Evolutionary conservation across 2,888 invertebrate genomes (phyloP), one percentile per base, ranked within the genome.

Genomic region (Cynaeus angustus): DNA sequence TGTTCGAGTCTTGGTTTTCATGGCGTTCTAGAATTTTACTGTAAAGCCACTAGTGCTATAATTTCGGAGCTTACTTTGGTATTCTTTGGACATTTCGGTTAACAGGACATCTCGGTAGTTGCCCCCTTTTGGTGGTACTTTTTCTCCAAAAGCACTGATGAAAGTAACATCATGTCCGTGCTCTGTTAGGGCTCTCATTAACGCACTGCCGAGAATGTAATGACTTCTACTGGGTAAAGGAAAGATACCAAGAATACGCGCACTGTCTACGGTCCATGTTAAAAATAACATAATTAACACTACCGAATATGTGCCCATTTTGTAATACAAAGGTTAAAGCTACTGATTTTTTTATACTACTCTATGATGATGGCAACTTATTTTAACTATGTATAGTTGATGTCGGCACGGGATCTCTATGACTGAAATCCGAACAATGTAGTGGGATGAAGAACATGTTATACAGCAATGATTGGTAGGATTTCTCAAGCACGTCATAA

Each of bases 141-240:
- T 73, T 13, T 75, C 73, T 0, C 13, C 16, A 26, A 70, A 75
- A 6, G 76, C 55, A 21, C 69, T 68, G 5, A 79, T 62, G 41
- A 78, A 61, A 1, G 78, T 78, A 6, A 79, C 73, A 45, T 79
- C 73, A 45, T 79, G 78, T n/a, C 77, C 78, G 14, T 65, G 69
- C 56, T 74, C 71, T 0, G 75, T 78, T 10, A 79, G 56, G 6
- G 62, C 75, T 53, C 71, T 72, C 45, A 75, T 68, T 5, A 78
- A 50, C 8, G 68, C 59, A 46, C 55, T 72, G 0, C 76, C 75
- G 0, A 75, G 55, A 45, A 74, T 70, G 53, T 71, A 74, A 43
- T 78, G 78, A 61, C 77, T 77, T 3, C 28, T 46, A 10, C 71
- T 68, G 1, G 73, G 56, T 26, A 74, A 26, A 4, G 70, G 73